Base-by-base conservation (phyloP, 2,888 invertebrate genomes). In the Coelogynopora nodosa region DNA sequence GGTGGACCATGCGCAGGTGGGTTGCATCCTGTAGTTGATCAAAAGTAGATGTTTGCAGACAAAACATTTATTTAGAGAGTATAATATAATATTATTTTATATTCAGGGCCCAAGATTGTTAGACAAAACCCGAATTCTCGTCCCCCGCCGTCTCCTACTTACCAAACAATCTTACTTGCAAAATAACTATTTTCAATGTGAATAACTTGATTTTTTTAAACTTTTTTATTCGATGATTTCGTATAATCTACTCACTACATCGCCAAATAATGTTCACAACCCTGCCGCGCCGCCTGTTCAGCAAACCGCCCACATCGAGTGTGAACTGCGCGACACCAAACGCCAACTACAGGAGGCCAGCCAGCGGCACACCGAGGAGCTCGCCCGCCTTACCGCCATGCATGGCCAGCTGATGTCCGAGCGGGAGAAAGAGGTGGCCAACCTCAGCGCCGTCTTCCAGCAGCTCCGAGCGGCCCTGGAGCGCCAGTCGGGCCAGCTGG, bases 371-470 rank as follows among this genome's bases (percentile, higher is more conserved):
- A 26, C 74, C 5, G 74, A 13, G 2, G 74, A 74, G 23, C 23
- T 74, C 10, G 23, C 5, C 74, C 74, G 74, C 2, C 74, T 74
- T 2, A 74, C 74, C 18, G 27, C 10, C 74, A 10, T 74, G 5
- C 74, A 74, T 26, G 27, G 10, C 74, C 74, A 74, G 74, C 74
- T 74, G 10, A 74, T 74, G 74, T 23, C 74, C 18, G 74, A 74
- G 23, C 74, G 74, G 10, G 74, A 74, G 74, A 74, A 74, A 26
- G 74, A 74, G 23, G 74, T 74, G 74, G 74, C 74, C 5, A 74
- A 74, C 74, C 74, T 74, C 23, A n/a, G 18, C 74, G 18, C 74
- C 23, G 74, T 74, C 23, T 74, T 74, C 23, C 74, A 74, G 74
- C 74, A 74, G 74, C 23, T 74, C 18, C 74, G 74, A 26, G 23